Evolutionary conservation across 2,888 invertebrate genomes (phyloP).

Genomic region (Hemaris fuciformis): DNA sequence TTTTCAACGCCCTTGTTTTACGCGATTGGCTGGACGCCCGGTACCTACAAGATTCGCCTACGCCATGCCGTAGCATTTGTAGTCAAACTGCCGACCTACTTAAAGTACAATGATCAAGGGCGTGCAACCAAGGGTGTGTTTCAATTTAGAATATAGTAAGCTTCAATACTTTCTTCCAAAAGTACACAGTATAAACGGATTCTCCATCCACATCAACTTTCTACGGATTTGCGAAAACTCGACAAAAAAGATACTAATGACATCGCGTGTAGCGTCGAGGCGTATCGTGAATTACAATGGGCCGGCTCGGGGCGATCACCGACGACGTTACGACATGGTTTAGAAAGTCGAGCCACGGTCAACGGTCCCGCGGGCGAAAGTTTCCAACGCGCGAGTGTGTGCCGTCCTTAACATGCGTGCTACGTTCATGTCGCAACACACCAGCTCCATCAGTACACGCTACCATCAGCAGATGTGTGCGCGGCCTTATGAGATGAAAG

Average conservation of each 20-base stretch:
- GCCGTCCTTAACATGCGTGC: conserved; percentile 54
- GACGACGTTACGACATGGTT: conserved; percentile 73
- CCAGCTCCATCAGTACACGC: neutral
- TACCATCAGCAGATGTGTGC: conserved; percentile 25
- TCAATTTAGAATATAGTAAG: neutral
- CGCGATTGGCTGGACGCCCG: conserved; percentile 18
- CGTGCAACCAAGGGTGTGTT: conserved; percentile 10
- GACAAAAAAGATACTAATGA: conserved; percentile 63
- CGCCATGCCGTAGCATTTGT: conserved; percentile 27
- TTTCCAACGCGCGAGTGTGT: conserved; percentile 54
- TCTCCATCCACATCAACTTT: conserved; percentile 46
- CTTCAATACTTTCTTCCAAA: neutral
- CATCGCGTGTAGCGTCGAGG: conserved; percentile 69
- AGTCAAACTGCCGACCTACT: conserved; percentile 23
- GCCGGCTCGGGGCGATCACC: conserved; percentile 60
- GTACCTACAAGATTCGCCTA: conserved; percentile 28
- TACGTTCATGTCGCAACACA: conserved; percentile 47
- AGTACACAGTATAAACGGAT: neutral
- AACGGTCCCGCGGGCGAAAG: conserved; percentile 76
- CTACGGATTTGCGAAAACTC: conserved; percentile 66
- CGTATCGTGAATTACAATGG: conserved; percentile 75
- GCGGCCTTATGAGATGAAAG: conserved; percentile 46
- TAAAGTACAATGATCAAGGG: conserved; percentile 22
- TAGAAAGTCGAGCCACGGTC: conserved; percentile 80
- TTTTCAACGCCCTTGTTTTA: conserved; percentile 19